Base-by-base conservation (phyloP, 2,797 vertebrate genomes). In the Xyrichtys novacula region DNA sequence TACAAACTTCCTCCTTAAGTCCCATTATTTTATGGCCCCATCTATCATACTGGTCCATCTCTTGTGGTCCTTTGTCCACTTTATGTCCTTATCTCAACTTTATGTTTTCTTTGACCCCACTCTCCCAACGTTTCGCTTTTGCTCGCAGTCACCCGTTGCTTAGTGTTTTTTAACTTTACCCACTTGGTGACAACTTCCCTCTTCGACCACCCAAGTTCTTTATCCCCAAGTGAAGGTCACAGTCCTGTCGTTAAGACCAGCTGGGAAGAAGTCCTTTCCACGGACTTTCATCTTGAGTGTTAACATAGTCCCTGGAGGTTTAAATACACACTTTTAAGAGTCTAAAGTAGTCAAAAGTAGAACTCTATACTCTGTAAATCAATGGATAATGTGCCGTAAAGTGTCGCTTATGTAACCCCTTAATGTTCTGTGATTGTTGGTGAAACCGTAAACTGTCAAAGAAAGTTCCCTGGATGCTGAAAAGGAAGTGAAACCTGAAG, bases 1-100 rank as follows among this genome's bases (percentile, higher is more conserved):
- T 15, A 60, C 50, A 63, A 60, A 38, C 69, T 87, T 84, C 76
- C 78, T 80, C 50, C 57, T 60, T 4, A 7, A 43, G 55, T 71
- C 16, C 17, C 68, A 38, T 66, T 65, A 47, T 71, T 78, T 50
- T 47, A 53, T 23, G 48, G 31, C 43, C 42, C 17, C 57, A 67
- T 79, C 75, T 46, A 16, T 19, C 54, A 46, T 20, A n/a, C 46
- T 47, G 28, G 14, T 67, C 34, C 62, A 38, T 73, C 31, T 48
- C 42, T 19, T 31, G 23, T 1, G 1, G 46, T 28, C 63, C 40
- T 38, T 68, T 46, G 25, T 40, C 57, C 44, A 65, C 36, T 19
- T 11, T 43, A 22, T 11, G 3, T 80, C 69, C 72, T 69, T 5
- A 7, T 44, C 25, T 81, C 40, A 81, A 76, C 75, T 70, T 65